Percentiles rank a stretch among this genome's conserved stretches.
phyloP scores from a whole-genome alignment of 1,140 invertebrate genomes.

The Drosophila pseudoobscura region DNA sequence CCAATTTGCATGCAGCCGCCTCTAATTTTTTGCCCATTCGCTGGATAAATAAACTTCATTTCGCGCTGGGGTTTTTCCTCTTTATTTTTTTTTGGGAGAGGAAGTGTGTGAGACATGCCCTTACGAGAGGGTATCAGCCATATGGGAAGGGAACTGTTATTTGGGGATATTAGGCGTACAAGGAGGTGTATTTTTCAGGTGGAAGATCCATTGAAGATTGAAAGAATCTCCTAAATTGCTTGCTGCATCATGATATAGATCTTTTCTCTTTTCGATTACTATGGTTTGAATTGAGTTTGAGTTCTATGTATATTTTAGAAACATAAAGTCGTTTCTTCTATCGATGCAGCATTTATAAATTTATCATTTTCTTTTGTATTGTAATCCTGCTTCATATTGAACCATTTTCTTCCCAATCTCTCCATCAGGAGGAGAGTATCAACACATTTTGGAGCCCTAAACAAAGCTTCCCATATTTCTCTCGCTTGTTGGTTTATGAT shows the following conservation, averaged over 20 bases:
- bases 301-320: too few relatives aligned
- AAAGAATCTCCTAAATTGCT: too few relatives aligned
- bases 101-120: not conserved
- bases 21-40: slow-evolving; percentile 78
- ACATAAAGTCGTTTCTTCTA: too few relatives aligned
- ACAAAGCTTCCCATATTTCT: slow-evolving; percentile 26
- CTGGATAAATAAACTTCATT: slow-evolving; percentile 74
- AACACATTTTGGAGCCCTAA: slow-evolving; percentile 5
- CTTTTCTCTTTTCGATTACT: too few relatives aligned
- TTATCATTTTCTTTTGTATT: too few relatives aligned
- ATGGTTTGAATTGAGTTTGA: too few relatives aligned
- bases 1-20: slow-evolving; percentile 75
- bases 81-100: not conserved
- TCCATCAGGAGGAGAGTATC: slow-evolving; percentile 29
- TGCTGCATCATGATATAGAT: too few relatives aligned
- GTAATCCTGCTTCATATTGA: slow-evolving; percentile 11
- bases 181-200: too few relatives aligned
- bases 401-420: slow-evolving; percentile 30
- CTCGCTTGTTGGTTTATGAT: slow-evolving; percentile 61
- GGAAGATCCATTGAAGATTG: too few relatives aligned
- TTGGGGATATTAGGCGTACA: too few relatives aligned
- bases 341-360: too few relatives aligned
- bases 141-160: not conserved
- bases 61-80: slow-evolving; percentile 45
- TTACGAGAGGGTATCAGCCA: slow-evolving; percentile 6